Evolutionary conservation across 2,113 vertebrate species (phyloP).

Genomic region (Shinisaurus crocodilurus): DNA sequence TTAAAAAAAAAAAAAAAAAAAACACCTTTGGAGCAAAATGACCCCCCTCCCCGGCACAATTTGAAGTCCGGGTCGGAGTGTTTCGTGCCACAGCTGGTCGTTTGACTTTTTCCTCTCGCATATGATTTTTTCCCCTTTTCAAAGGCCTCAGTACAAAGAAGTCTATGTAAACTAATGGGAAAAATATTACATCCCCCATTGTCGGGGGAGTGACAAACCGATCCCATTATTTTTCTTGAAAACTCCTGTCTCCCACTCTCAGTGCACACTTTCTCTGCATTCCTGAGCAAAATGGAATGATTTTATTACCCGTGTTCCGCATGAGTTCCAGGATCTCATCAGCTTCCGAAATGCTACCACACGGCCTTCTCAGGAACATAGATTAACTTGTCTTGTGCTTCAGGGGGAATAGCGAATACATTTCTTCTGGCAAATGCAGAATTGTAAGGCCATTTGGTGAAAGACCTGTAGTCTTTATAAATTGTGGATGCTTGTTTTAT

Average conservation of each 20-base stretch:
- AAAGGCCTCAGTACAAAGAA: background rate
- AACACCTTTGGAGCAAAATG: no score
- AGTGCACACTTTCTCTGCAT: background rate
- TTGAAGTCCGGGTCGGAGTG: background rate
- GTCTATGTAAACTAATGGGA: background rate
- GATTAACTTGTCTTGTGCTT: conserved; percentile 10
- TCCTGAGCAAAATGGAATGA: conserved; percentile 14
- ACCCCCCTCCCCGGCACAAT: background rate
- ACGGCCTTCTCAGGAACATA: background rate
- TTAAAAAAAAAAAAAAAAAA: background rate
- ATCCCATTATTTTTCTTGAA: conserved; percentile 5
- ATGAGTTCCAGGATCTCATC: conserved; percentile 23
- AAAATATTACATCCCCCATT: background rate
- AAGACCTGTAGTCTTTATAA: background rate
- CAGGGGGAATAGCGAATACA: background rate
- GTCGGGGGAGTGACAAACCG: background rate
- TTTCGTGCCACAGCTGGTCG: background rate
- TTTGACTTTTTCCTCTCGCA: background rate
- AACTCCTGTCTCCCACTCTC: background rate
- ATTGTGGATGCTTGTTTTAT: background rate
- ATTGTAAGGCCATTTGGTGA: background rate
- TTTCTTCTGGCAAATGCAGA: background rate
- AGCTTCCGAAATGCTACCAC: background rate
- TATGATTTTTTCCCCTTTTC: background rate
- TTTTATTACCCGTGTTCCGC: conserved; percentile 21